Percentiles rank a stretch among this genome's conserved stretches.
These are phyloP conservation scores for Bibio marci DNA, from an alignment of 2,888 invertebrate genomes.

Conservation along the genomic window DNA sequence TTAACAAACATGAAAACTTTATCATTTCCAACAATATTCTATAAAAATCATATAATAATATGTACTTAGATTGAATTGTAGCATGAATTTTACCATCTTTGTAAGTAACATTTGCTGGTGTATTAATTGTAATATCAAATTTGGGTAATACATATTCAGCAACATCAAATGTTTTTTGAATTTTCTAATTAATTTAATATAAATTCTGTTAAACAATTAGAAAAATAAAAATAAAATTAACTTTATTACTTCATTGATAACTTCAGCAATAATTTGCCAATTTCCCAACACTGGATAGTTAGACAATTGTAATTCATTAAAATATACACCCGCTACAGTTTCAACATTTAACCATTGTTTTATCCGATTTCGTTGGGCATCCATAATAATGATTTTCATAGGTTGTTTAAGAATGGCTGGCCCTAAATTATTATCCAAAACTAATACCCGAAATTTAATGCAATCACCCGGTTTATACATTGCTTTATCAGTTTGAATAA, in stretches of 20 bases:
- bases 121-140: conserved; percentile 72
- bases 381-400: conserved; percentile 27
- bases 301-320: conserved; percentile 53
- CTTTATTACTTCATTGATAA: not conserved
- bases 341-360: conserved; percentile 56
- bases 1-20: too few species aligned
- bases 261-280: conserved; percentile 53
- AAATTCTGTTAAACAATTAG: not conserved
- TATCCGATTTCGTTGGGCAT: conserved; percentile 55
- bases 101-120: conserved; percentile 67
- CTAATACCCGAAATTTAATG: conserved; percentile 60
- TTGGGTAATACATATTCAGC: conserved; percentile 88
- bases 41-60: too few species aligned
- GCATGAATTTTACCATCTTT: conserved; percentile 61
- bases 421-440: conserved; percentile 48
- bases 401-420: conserved; percentile 30
- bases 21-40: too few species aligned
- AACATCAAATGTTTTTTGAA: conserved; percentile 35
- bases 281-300: conserved; percentile 64
- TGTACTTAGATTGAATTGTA: conserved; percentile 63
- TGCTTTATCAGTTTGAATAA: conserved; percentile 75
- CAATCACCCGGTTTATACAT: conserved; percentile 68
- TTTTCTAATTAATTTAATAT: not conserved
- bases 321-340: conserved; percentile 40
- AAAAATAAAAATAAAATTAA: not conserved